Conservation (phyloP, 2,888 invertebrate genomes). For the Limnephilus auricula region DNA sequence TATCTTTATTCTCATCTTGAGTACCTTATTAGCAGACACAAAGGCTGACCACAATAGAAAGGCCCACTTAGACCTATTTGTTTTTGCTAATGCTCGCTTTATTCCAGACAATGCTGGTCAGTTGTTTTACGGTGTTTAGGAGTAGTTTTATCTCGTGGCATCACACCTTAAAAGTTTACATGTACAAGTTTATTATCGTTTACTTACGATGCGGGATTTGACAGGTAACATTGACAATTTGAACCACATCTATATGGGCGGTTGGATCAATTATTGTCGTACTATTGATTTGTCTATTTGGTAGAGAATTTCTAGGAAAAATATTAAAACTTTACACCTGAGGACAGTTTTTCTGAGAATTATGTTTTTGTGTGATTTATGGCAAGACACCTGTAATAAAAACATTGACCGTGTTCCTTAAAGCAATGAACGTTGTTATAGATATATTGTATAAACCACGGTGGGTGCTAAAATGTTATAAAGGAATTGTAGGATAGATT, state of each 20-base stretch:
- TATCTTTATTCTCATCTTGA: slow-evolving; percentile 56
- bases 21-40: slow-evolving; percentile 58
- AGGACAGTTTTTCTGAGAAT: no score
- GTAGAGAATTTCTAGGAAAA: neutral
- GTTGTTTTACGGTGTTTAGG: slow-evolving; percentile 3
- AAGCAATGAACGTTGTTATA: no score
- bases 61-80: slow-evolving; percentile 43
- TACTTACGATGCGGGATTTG: slow-evolving; percentile 36
- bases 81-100: slow-evolving; percentile 53
- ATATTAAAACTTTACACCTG: neutral
- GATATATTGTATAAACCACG: no score
- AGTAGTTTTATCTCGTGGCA: slow-evolving; percentile 25
- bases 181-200: slow-evolving; percentile 25
- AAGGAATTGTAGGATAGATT: no score
- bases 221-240: slow-evolving; percentile 30
- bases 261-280: neutral
- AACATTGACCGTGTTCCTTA: no score
- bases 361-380: neutral
- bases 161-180: neutral
- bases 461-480: no score
- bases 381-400: no score
- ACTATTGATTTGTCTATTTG: neutral
- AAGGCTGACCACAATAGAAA: slow-evolving; percentile 26
- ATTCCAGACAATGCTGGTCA: slow-evolving; percentile 31
- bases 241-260: neutral